A percentile compares a stretch with the other conserved stretches of the same genome.
These are phyloP conservation scores for Drosophila siamana DNA, from an alignment of 2,888 invertebrate species.

Conservation along the genomic window DNA sequence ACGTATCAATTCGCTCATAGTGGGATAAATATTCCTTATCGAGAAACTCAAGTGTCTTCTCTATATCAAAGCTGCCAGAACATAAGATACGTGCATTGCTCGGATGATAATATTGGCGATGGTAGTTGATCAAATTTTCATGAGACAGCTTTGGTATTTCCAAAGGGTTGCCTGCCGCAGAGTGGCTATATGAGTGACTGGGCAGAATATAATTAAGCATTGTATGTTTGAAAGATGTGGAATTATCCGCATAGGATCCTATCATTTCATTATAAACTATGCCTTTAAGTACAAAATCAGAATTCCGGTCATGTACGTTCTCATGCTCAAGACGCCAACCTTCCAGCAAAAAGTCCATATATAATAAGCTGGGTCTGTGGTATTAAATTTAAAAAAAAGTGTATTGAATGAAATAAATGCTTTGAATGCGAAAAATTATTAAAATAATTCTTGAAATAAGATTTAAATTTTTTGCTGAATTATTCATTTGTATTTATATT, in stretches of 20 bases:
- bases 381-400: neutral
- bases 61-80: constrained; percentile 95
- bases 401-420: neutral
- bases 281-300: constrained; percentile 94
- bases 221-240: constrained; percentile 91
- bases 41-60: constrained; percentile 91
- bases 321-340: constrained; percentile 96
- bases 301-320: constrained; percentile 89
- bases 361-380: constrained; percentile 89
- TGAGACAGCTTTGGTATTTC: constrained; percentile 94
- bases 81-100: constrained; percentile 95
- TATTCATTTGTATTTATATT: too few species aligned
- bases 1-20: constrained; percentile 87
- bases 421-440: too few species aligned
- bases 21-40: constrained; percentile 89
- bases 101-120: constrained; percentile 95
- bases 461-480: too few species aligned
- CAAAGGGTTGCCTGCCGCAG: constrained; percentile 95
- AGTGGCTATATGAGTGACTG: constrained; percentile 93
- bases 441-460: too few species aligned
- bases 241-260: constrained; percentile 96
- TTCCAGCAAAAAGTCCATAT: constrained; percentile 96
- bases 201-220: constrained; percentile 90
- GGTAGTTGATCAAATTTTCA: constrained; percentile 92
- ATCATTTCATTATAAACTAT: constrained; percentile 99